These are phyloP conservation scores for Temnothorax nylanderi DNA, from an alignment of 1,140 invertebrate species.

Conservation along the genomic window DNA sequence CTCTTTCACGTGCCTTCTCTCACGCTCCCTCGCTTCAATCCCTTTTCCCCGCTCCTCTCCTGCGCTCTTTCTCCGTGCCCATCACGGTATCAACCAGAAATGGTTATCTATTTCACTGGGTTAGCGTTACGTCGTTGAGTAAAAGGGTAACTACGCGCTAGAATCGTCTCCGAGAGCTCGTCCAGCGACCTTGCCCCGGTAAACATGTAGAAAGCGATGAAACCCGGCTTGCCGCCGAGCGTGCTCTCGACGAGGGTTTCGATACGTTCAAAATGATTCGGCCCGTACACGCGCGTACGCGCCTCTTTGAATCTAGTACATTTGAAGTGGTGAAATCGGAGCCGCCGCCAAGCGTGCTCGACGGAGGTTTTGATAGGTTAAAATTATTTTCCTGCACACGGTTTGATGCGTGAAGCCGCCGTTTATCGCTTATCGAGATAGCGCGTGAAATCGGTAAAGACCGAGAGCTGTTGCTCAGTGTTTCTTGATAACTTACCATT, in stretches of 20 bases:
- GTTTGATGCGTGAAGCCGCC: conserved; percentile 36
- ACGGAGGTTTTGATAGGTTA: conserved; percentile 60
- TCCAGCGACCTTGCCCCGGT: background rate
- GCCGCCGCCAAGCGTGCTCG: conserved; percentile 58
- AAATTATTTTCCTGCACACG: conserved; percentile 50
- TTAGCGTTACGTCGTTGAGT: conserved; percentile 78
- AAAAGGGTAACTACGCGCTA: background rate
- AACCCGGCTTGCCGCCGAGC: conserved; percentile 12
- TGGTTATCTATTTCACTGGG: conserved; percentile 82
- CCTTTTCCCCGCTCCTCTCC: background rate
- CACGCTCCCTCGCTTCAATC: background rate
- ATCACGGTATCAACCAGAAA: conserved; percentile 62
- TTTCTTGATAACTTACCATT: conserved; percentile 13
- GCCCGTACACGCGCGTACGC: conserved; percentile 32
- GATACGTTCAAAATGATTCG: conserved; percentile 49
- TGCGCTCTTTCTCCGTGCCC: conserved; percentile 54
- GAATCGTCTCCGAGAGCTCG: conserved; percentile 50
- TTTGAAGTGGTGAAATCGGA: conserved; percentile 57
- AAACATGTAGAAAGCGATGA: conserved; percentile 12
- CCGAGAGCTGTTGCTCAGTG: background rate
- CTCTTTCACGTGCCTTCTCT: background rate
- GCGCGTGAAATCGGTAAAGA: conserved; percentile 17
- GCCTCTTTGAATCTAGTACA: conserved; percentile 58
- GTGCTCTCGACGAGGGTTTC: background rate
- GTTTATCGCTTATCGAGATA: conserved; percentile 42